Conservation (phyloP, 2,888 invertebrate genomes). For the Pinctada fucata region DNA sequence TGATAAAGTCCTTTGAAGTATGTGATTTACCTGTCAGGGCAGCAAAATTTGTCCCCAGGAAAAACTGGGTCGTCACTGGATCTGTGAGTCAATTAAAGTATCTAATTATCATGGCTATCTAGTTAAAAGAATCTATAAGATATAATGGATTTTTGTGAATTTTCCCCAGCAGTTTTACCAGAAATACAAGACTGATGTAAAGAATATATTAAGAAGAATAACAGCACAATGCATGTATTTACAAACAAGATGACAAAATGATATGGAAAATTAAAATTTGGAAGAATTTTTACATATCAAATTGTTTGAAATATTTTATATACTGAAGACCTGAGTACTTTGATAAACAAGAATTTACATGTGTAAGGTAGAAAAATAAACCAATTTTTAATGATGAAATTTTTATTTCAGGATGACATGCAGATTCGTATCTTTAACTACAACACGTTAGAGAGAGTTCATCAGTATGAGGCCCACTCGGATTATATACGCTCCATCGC, state of each 20-base stretch:
- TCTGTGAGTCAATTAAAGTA: conserved; percentile 79
- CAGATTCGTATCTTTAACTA: conserved; percentile 96
- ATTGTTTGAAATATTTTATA: too few species aligned
- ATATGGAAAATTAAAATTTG: too few species aligned
- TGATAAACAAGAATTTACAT: too few species aligned
- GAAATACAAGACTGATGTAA: too few species aligned
- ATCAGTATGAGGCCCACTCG: conserved; percentile 98
- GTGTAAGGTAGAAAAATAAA: too few species aligned
- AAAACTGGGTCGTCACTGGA: conserved; percentile 99
- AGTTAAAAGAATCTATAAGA: not conserved
- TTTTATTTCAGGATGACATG: conserved; percentile 78
- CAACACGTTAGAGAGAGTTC: conserved; percentile 96
- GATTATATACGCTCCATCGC: conserved; percentile 98
- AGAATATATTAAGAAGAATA: too few species aligned
- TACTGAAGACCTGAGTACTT: too few species aligned
- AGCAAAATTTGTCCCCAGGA: conserved; percentile 96
- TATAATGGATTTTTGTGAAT: not conserved
- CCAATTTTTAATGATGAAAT: too few species aligned
- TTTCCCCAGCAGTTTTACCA: too few species aligned
- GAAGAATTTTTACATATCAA: too few species aligned
- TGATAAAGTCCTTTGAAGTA: conserved; percentile 81
- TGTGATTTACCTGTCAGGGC: conserved; percentile 98
- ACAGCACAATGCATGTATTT: too few species aligned
- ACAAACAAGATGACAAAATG: too few species aligned
- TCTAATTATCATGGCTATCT: not conserved